Evolutionary conservation across 2,113 vertebrate species (phyloP).

Genomic region (Trematocara unimaculatum): DNA sequence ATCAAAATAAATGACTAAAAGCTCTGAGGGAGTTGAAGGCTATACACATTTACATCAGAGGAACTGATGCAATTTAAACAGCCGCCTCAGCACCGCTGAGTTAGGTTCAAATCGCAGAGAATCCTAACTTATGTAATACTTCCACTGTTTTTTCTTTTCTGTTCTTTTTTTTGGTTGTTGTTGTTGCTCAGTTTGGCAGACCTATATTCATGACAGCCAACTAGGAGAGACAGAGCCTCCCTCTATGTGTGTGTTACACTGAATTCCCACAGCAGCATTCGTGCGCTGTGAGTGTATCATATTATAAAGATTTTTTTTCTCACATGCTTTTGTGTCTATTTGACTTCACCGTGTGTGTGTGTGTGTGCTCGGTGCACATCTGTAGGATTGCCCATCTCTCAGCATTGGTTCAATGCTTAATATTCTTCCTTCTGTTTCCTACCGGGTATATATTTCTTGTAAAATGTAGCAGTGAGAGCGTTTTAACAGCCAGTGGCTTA

Average conservation of each 20-base stretch:
- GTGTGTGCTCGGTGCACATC: background rate
- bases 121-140: slow-evolving; percentile 55
- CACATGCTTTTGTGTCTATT: background rate
- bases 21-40: slow-evolving; percentile 59
- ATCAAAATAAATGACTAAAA: slow-evolving; percentile 73
- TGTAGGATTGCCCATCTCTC: background rate
- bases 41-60: slow-evolving; percentile 62
- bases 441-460: background rate
- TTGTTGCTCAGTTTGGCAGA: slow-evolving; percentile 50
- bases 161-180: background rate
- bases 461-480: background rate
- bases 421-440: background rate
- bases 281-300: slow-evolving; percentile 4
- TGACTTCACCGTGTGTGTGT: background rate
- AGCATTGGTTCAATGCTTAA: background rate
- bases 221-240: slow-evolving; percentile 28
- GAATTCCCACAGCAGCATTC: slow-evolving; percentile 27
- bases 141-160: background rate
- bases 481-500: background rate
- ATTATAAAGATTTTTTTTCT: slow-evolving; percentile 5
- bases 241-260: slow-evolving; percentile 10
- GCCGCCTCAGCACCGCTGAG: slow-evolving; percentile 25
- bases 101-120: slow-evolving; percentile 45
- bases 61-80: slow-evolving; percentile 65
- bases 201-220: slow-evolving; percentile 57